Percentiles rank a stretch among this genome's conserved stretches.
phyloP scores from a whole-genome alignment of 2,113 vertebrate genomes.

The Chitala chitala region DNA sequence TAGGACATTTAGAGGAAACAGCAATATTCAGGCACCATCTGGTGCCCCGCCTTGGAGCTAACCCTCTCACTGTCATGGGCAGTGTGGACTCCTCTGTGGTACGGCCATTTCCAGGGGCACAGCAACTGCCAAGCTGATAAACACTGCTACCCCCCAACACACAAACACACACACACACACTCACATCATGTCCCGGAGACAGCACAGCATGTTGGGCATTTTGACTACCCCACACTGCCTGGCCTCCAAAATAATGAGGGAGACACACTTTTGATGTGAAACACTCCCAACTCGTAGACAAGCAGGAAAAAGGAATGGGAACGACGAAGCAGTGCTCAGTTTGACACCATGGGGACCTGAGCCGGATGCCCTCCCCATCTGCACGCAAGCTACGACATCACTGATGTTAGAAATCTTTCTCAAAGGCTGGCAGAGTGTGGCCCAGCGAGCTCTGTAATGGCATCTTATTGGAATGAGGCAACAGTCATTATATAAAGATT shows the following conservation, averaged over 20 bases:
- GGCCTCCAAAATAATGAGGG: too few relatives aligned
- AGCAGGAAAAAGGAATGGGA: background rate
- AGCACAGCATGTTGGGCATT: too few relatives aligned
- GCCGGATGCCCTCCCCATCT: background rate
- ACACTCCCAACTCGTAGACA: background rate
- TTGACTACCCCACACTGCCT: too few relatives aligned
- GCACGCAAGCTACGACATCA: background rate
- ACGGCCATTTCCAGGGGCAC: constrained; percentile 25
- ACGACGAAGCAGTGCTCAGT: background rate
- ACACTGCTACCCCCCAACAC: constrained; percentile 11
- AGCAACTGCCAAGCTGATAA: constrained; percentile 21
- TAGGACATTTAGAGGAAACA: background rate
- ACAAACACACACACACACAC: too few relatives aligned
- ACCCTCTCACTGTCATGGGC: background rate
- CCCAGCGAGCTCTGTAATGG: background rate
- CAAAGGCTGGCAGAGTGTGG: background rate
- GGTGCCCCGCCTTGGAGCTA: constrained; percentile 13
- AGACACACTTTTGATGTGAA: too few relatives aligned
- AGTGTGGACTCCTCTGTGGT: constrained; percentile 15
- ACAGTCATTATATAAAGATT: constrained; percentile 18
- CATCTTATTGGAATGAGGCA: background rate
- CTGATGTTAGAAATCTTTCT: background rate
- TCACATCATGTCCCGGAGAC: too few relatives aligned
- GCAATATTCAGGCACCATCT: constrained; percentile 18
- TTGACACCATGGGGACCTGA: background rate